These are phyloP conservation scores for Malurus alboscapulatus DNA, from an alignment of 2,113 vertebrate species.

Conservation along the genomic window DNA sequence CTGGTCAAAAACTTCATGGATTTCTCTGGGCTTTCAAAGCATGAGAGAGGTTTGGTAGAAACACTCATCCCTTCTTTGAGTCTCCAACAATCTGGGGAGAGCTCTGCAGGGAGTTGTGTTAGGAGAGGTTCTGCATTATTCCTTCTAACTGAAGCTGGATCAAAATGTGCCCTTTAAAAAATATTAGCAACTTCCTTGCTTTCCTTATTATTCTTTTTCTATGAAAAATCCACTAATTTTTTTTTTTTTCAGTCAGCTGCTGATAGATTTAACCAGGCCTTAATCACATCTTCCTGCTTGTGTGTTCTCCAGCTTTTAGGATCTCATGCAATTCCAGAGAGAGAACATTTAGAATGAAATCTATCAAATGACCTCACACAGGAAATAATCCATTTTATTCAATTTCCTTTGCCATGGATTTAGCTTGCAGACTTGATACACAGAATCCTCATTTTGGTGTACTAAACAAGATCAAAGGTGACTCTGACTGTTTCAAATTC, in stretches of 20 bases:
- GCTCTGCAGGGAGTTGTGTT: not conserved
- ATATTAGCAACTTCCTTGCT: not conserved
- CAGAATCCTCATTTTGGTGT: slow-evolving; percentile 20
- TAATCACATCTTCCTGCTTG: not conserved
- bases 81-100: not conserved
- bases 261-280: not conserved
- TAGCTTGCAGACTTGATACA: slow-evolving; percentile 1
- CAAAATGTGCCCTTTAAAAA: not conserved
- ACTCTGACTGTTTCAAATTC: slow-evolving; percentile 7
- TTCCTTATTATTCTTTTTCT: not conserved
- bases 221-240: not conserved
- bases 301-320: not conserved
- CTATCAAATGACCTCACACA: slow-evolving; percentile 19
- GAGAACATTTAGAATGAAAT: slow-evolving; percentile 19
- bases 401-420: slow-evolving; percentile 9
- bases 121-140: not conserved
- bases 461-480: slow-evolving; percentile 65
- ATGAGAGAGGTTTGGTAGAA: not conserved
- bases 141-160: not conserved
- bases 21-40: not conserved
- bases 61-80: not conserved
- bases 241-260: not conserved
- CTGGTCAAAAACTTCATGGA: not conserved
- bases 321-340: not conserved
- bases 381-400: slow-evolving; percentile 50